phyloP scores from a whole-genome alignment of 2,888 invertebrate species.

The Marronus borbonicus region DNA sequence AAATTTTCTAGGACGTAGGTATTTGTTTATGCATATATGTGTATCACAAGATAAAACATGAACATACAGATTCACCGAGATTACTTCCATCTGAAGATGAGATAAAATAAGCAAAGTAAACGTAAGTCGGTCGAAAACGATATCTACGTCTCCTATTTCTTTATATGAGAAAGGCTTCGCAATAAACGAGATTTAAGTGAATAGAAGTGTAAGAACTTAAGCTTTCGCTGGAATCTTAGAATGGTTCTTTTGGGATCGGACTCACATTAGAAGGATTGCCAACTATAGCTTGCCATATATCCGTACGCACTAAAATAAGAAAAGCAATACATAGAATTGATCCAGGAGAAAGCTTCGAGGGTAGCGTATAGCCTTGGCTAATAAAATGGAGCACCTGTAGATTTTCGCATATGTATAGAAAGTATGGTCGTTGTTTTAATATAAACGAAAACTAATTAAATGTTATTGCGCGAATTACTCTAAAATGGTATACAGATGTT shows the following conservation, averaged over 20 bases:
- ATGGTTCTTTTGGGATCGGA: constrained; percentile 42
- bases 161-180: constrained; percentile 32
- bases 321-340: background rate
- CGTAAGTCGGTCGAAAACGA: constrained; percentile 7
- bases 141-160: constrained; percentile 30
- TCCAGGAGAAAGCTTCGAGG: too few species aligned
- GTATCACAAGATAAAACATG: background rate
- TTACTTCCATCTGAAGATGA: constrained; percentile 4
- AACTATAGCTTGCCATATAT: constrained; percentile 16
- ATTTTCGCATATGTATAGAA: too few species aligned
- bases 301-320: constrained; percentile 1
- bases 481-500: too few species aligned
- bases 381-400: too few species aligned
- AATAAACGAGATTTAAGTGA: constrained; percentile 40
- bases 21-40: background rate
- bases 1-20: too few species aligned
- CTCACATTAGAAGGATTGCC: constrained; percentile 36
- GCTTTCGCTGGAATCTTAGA: constrained; percentile 40
- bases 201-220: constrained; percentile 42
- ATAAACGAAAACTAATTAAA: too few species aligned
- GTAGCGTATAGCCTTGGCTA: too few species aligned
- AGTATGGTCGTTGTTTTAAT: too few species aligned
- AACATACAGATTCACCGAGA: background rate
- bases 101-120: background rate
- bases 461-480: too few species aligned